Evolutionary conservation across 2,888 invertebrate species (phyloP).

Genomic region (Drosophila merina): DNA sequence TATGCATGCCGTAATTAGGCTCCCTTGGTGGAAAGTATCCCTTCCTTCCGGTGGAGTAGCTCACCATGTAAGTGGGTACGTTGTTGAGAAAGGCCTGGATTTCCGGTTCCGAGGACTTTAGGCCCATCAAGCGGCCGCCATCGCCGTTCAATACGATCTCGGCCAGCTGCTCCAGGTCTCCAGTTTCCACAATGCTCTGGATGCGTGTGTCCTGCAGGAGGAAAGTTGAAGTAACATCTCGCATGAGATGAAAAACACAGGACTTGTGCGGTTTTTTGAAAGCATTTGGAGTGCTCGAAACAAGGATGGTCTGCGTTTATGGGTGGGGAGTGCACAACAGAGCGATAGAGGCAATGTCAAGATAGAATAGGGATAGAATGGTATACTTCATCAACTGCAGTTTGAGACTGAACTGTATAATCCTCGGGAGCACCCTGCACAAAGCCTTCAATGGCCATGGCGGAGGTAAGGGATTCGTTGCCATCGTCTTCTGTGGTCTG

Average conservation of each 20-base stretch:
- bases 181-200: conserved; percentile 87
- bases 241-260: conserved; percentile 3
- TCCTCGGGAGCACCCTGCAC: conserved; percentile 83
- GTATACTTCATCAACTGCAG: conserved; percentile 81
- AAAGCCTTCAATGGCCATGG: conserved; percentile 83
- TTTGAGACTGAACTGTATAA: conserved; percentile 84
- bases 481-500: conserved; percentile 48
- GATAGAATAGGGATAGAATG: conserved; percentile 65
- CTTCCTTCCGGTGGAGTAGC: conserved; percentile 33
- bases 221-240: conserved; percentile 5
- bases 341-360: conserved; percentile 23
- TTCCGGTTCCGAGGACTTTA: conserved; percentile 89
- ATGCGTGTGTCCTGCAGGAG: conserved; percentile 87
- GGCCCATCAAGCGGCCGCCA: conserved; percentile 90
- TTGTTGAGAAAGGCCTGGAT: conserved; percentile 94
- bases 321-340: conserved; percentile 10
- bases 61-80: conserved; percentile 94
- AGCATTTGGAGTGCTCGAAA: conserved; percentile 23
- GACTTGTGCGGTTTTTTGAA: conserved; percentile 16
- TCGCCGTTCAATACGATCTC: conserved; percentile 94
- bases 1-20: conserved; percentile 54
- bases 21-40: conserved; percentile 19
- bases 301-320: conserved; percentile 21
- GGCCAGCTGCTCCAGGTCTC: conserved; percentile 95
- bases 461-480: conserved; percentile 80